Evolutionary conservation across 2,888 invertebrate species (phyloP), one percentile per base, ranked within the genome.

Genomic region (Lithophane leautieri): DNA sequence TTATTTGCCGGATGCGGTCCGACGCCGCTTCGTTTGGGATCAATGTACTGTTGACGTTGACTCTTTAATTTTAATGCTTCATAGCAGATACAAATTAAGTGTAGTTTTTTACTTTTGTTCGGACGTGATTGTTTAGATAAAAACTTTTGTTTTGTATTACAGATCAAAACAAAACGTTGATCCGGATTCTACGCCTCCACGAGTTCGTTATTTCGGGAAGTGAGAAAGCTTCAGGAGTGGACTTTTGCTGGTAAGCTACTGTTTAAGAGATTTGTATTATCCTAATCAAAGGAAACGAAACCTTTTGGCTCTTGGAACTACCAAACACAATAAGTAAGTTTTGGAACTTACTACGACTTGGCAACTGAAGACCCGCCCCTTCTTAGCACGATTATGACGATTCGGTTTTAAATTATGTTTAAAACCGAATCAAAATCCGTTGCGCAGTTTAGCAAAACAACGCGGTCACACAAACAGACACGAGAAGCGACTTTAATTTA

Each of bases 1-100:
- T 95, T 95, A 95, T 95, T 95, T 92, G 92, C 93, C 94, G 94
- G 95, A 95, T 94, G 93, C 91, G 91, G 90, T 88, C 89, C 82
- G 91, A 88, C 89, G 90, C 89, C 90, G 91, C 89, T 91, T 83
- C 88, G 89, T 89, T 92, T 90, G 88, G 91, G 92, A 93, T 93
- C 92, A 93, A 93, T 92, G 92, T 88, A 86, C 90, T 89, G 90
- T 88, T 84, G 88, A 87, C 89, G 88, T 91, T 90, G 89, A 88
- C 88, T 91, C 86, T 89, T 90, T 90, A 89, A 88, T 89, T 92
- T 90, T 90, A 87, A 89, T 89, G 88, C 87, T 88, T 86, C 85
- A 84, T 86, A 85, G 87, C 82, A 86, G 84, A 87, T 81, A 83
- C 83, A 86, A 83, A 87, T 86, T 77, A 82, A 82, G 76, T 80